These are phyloP conservation scores for Chydorus sphaericus DNA, from an alignment of 2,888 invertebrate genomes.

Conservation along the genomic window DNA sequence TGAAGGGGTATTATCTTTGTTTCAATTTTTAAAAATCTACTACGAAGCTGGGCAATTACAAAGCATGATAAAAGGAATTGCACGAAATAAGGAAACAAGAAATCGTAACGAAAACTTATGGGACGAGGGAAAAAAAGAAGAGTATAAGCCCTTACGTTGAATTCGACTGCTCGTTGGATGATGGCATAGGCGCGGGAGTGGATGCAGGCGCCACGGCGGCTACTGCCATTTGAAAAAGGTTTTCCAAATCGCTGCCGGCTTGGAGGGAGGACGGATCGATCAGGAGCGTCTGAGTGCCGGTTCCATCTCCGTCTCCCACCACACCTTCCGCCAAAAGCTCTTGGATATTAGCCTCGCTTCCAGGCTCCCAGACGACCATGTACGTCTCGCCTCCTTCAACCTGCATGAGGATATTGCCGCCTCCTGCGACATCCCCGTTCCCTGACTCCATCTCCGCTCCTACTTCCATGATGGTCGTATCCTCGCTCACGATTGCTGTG, in stretches of 20 bases:
- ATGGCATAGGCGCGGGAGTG: neutral
- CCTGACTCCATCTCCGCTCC: neutral
- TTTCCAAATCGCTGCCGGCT: constrained; percentile 4
- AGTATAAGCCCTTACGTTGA: constrained; percentile 2
- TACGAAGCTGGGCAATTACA: too few species aligned
- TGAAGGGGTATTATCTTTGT: too few species aligned
- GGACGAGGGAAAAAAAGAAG: too few species aligned
- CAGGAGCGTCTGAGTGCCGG: neutral
- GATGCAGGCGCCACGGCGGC: neutral
- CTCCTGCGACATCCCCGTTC: neutral
- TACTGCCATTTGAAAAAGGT: neutral
- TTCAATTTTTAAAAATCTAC: too few species aligned
- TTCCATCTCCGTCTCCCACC: neutral
- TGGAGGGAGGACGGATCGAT: constrained; percentile 8
- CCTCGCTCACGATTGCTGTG: neutral
- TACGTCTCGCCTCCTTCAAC: neutral
- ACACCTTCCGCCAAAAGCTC: neutral
- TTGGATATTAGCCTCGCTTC: neutral
- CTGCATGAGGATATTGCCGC: neutral
- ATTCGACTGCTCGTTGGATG: constrained; percentile 1
- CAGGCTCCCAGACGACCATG: neutral
- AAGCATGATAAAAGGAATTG: too few species aligned
- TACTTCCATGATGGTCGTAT: neutral
- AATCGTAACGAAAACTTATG: too few species aligned
- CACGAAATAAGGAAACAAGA: too few species aligned